A percentile compares a stretch with the other conserved stretches of the same genome.
Conservation (phyloP, 2,113 vertebrate genomes). For the Tyrannus savana region DNA sequence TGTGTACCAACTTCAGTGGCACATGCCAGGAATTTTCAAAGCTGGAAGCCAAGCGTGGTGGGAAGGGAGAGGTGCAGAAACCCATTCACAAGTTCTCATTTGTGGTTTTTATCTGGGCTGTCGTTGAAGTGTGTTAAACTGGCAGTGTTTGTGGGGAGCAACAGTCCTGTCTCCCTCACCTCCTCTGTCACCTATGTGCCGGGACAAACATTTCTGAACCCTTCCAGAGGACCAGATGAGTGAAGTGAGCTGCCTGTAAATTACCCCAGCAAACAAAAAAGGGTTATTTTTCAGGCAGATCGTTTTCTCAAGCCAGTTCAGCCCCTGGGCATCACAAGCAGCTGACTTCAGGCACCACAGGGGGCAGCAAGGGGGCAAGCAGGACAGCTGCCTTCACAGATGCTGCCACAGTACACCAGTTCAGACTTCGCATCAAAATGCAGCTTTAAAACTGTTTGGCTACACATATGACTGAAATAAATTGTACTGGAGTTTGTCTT, state of each 20-base stretch:
- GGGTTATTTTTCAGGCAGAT: constrained; percentile 25
- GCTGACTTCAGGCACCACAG: neutral
- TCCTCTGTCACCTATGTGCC: neutral
- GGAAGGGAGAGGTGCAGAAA: neutral
- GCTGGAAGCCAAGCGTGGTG: neutral
- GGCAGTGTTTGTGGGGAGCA: neutral
- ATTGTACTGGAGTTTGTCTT: neutral
- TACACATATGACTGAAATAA: neutral
- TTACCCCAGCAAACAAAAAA: constrained; percentile 33
- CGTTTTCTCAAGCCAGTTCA: neutral
- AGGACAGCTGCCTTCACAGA: neutral
- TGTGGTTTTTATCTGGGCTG: neutral
- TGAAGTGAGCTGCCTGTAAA: constrained; percentile 59
- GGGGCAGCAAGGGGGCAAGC: neutral
- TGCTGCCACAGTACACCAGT: neutral
- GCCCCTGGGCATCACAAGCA: neutral
- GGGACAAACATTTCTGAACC: neutral
- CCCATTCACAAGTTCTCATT: neutral
- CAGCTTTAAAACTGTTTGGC: neutral
- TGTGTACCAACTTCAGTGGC: neutral
- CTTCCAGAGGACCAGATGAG: neutral
- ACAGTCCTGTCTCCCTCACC: neutral
- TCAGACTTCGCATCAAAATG: neutral
- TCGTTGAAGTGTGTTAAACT: neutral
- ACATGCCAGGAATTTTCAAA: accelerated